phyloP scores from a whole-genome alignment of 2,113 vertebrate species.

The Lipophrys pholis region DNA sequence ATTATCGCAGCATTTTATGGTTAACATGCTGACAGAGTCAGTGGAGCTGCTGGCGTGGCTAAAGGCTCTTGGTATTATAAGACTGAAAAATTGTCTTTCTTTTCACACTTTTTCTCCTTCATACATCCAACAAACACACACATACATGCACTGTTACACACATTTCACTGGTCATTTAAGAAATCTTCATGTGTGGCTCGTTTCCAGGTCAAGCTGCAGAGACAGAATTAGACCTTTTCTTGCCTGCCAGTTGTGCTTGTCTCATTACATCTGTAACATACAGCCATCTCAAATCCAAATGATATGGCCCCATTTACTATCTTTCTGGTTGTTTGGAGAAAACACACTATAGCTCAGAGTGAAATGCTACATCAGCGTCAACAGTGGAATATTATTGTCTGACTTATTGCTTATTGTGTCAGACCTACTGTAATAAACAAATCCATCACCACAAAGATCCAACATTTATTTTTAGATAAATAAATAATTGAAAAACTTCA shows the following conservation, averaged over 20 bases:
- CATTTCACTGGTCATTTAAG: conserved; percentile 40
- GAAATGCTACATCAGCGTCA: neutral
- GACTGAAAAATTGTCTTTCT: neutral
- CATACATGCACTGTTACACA: neutral
- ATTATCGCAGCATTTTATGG: no score
- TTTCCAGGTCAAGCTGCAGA: conserved; percentile 73
- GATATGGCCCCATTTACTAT: conserved; percentile 10
- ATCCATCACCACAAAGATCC: neutral
- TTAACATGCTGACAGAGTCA: no score
- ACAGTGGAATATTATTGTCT: no score
- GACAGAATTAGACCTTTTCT: conserved; percentile 66
- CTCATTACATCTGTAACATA: conserved; percentile 47
- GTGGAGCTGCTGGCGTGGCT: no score
- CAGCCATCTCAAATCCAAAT: conserved; percentile 34
- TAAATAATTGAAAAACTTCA: no score
- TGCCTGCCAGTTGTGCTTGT: conserved; percentile 58
- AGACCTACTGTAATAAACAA: neutral
- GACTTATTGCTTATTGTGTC: neutral
- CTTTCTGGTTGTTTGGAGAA: neutral
- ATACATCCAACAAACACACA: conserved; percentile 3
- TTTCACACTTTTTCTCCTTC: neutral
- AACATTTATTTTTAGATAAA: neutral
- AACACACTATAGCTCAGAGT: neutral
- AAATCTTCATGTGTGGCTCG: conserved; percentile 41
- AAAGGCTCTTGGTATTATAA: neutral